phyloP scores from a whole-genome alignment of 2,797 vertebrate genomes.

The Peromyscus eremicus region DNA sequence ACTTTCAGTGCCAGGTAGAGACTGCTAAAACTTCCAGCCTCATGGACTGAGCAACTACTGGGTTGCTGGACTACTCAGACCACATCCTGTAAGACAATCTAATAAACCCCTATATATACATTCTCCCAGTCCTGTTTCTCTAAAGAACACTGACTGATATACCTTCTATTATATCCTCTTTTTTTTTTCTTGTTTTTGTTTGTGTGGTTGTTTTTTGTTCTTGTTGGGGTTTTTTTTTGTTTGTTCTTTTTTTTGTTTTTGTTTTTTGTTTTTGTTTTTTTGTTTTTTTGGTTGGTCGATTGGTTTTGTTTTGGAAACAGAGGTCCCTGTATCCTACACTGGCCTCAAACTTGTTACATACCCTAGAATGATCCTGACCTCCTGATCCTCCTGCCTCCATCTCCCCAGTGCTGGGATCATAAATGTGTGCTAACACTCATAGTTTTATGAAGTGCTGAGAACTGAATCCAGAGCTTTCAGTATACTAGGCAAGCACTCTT shows the following conservation, averaged over 20 bases:
- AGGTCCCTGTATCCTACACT: not conserved
- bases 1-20: not conserved
- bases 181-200: not conserved
- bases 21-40: not conserved
- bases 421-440: not conserved
- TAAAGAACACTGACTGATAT: not conserved
- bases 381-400: not conserved
- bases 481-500: not conserved
- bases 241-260: not conserved
- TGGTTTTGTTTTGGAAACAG: not conserved
- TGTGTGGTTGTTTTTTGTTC: not conserved
- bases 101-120: not conserved
- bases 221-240: not conserved
- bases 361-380: not conserved
- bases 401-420: not conserved
- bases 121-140: not conserved
- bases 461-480: not conserved
- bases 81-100: not conserved
- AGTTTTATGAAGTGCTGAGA: not conserved
- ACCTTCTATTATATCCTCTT: not conserved
- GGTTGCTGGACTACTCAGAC: not conserved
- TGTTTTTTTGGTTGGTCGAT: not conserved
- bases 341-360: not conserved
- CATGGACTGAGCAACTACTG: not conserved
- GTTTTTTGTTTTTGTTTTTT: too few species aligned